Percentiles rank a stretch among this genome's conserved stretches.
Evolutionary conservation across 2,113 vertebrate genomes (phyloP).

Genomic region (Shinisaurus crocodilurus): DNA sequence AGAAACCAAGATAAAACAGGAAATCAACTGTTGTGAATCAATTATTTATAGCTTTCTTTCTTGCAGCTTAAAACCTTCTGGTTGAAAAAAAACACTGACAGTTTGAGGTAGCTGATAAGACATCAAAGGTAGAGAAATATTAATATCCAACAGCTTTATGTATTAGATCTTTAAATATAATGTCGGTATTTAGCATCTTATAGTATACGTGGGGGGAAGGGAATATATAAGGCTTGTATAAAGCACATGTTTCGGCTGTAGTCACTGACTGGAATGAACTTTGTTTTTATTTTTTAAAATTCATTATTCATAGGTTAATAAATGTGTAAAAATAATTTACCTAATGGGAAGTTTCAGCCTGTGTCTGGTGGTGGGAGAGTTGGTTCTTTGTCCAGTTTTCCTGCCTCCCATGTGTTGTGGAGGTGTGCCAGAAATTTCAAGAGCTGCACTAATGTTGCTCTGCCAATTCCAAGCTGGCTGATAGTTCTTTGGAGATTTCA

Average conservation of each 20-base stretch:
- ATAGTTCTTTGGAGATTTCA: not conserved
- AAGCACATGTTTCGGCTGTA: not conserved
- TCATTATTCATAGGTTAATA: not conserved
- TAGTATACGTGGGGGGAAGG: no score
- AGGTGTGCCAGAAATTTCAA: not conserved
- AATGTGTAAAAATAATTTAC: not conserved
- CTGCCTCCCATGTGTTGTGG: accelerated
- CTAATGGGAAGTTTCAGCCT: not conserved
- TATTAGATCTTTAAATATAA: not conserved
- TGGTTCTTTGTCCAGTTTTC: not conserved
- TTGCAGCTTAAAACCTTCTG: not conserved
- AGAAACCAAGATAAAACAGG: not conserved
- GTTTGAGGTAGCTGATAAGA: conserved; percentile 14
- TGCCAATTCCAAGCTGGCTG: not conserved
- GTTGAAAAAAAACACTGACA: not conserved
- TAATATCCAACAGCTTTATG: conserved; percentile 9
- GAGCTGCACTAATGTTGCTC: not conserved
- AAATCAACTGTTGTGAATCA: conserved; percentile 10
- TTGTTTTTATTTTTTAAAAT: not conserved
- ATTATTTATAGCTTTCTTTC: conserved; percentile 22
- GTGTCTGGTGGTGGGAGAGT: not conserved
- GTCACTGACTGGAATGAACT: not conserved
- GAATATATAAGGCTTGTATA: not conserved
- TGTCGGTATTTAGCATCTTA: not conserved
- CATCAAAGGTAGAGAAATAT: not conserved